phyloP scores from a whole-genome alignment of 2,113 vertebrate species.

The Onychostoma macrolepis region DNA sequence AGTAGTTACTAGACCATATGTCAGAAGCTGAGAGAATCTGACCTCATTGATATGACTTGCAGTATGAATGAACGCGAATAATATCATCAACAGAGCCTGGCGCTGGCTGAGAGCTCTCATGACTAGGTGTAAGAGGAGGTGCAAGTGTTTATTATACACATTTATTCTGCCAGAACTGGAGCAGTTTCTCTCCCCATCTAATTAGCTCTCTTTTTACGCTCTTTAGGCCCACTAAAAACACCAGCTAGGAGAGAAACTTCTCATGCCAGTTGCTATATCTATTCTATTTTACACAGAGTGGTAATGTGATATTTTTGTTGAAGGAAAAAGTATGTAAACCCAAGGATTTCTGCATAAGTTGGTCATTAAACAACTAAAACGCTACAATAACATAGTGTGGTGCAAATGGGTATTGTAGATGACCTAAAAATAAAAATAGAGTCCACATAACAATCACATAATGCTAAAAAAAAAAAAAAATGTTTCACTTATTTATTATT shows the following conservation, averaged over 20 bases:
- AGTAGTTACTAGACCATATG: slow-evolving; percentile 8
- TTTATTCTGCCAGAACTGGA: slow-evolving; percentile 15
- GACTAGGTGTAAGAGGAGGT: slow-evolving; percentile 37
- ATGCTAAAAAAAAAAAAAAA: neutral
- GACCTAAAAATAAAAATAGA: neutral
- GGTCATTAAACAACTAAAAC: neutral
- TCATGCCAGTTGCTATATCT: neutral
- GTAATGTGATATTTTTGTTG: neutral
- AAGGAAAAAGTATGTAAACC: too few relatives aligned
- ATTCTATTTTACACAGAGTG: neutral
- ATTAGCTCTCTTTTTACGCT: slow-evolving; percentile 1
- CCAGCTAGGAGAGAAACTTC: neutral
- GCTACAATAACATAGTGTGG: neutral
- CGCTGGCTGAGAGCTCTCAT: slow-evolving; percentile 16
- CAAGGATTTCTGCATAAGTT: too few relatives aligned
- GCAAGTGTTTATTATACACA: slow-evolving; percentile 17
- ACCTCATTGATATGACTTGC: slow-evolving; percentile 23
- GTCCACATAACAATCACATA: neutral
- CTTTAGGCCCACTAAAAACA: slow-evolving; percentile 23
- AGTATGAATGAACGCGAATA: neutral
- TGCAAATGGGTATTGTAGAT: neutral
- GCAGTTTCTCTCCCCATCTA: slow-evolving; percentile 22
- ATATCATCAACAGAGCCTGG: slow-evolving; percentile 21
- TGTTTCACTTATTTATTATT: too few relatives aligned
- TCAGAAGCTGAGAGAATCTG: slow-evolving; percentile 24